A percentile compares a stretch with the other conserved stretches of the same genome.
Conservation (phyloP, 2,113 vertebrate species). For the Origma solitaria region DNA sequence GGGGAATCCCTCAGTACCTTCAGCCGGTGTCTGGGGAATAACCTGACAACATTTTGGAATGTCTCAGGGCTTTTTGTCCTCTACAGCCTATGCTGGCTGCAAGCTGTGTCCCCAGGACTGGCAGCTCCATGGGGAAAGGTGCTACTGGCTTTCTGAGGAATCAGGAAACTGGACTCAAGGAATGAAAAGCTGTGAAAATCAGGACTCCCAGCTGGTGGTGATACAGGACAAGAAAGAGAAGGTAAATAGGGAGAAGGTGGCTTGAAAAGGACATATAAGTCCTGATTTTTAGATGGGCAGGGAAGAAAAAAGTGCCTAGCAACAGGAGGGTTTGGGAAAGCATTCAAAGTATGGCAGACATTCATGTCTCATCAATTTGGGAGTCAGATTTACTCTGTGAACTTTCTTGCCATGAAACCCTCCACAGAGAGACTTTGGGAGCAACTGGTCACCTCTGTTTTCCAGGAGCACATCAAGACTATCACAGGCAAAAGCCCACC, state of each 20-base stretch:
- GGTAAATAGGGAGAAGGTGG: not conserved
- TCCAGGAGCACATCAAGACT: not conserved
- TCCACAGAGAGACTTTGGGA: not conserved
- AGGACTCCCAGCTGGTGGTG: not conserved
- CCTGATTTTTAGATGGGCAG: not conserved
- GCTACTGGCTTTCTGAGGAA: not conserved
- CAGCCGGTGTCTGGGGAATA: not conserved
- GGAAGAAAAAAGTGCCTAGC: not conserved
- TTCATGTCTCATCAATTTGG: not conserved
- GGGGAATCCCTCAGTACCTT: not conserved
- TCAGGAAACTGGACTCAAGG: not conserved
- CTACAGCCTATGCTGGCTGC: not conserved
- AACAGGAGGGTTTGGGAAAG: not conserved
- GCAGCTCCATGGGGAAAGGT: not conserved
- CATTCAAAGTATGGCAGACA: not conserved
- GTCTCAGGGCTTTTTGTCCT: not conserved
- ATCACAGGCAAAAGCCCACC: not conserved
- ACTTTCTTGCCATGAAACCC: not conserved
- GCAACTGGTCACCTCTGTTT: not conserved
- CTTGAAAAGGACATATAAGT: not conserved
- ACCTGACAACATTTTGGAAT: accelerated
- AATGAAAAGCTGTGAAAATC: not conserved
- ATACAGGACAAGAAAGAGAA: not conserved
- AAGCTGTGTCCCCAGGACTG: not conserved
- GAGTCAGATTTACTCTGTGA: not conserved